Base-by-base conservation (phyloP, 2,797 vertebrate species). In the Naso thynnoides region DNA sequence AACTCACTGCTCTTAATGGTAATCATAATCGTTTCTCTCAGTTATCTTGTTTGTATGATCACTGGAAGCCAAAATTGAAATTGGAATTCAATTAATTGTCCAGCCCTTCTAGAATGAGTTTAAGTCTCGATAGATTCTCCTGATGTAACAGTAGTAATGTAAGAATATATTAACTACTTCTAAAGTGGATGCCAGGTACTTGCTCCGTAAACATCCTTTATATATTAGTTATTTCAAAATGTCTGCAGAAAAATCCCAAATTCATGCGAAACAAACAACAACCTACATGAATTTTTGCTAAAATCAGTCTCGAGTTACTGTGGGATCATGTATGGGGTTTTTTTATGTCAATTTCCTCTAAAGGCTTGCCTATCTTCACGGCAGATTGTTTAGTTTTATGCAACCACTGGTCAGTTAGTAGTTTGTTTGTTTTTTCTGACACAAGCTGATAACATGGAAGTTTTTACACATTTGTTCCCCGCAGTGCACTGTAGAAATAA, bases 401-500 rank as follows among this genome's bases (percentile, higher is more conserved):
- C 8, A 15, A 26, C n/a, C 42, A 21, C 31, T 29, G 23, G 19
- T 47, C 31, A 68, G 41, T 33, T 33, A 7, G 0, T 8, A 9
- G 8, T 53, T 45, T 29, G 44, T 29, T n/a, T n/a, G n/a, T n/a
- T n/a, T n/a, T n/a, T 41, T 24, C n/a, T 27, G 23, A 2, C 41
- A 49, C 23, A 52, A 16, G 8, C 7, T 73, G 21, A 45, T 6
- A 73, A n/a, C n/a, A 29, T 54, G 36, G 26, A 24, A 10, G 16
- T 54, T 77, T 61, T 52, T 21, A 61, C 8, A 47, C 38, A 24
- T 9, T 39, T 58, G 16, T 65, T 73, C 15, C 36, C 7, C n/a
- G 36, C 7, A 27, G 39, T 4, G 2, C 45, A 50, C 36, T 36
- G 42, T 3, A 18, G 9, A 70, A 74, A 58, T 16, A 27, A 54